Evolutionary conservation across 2,888 invertebrate genomes (phyloP), one percentile per base, ranked within the genome.

Genomic region (Isoperla grammatica): DNA sequence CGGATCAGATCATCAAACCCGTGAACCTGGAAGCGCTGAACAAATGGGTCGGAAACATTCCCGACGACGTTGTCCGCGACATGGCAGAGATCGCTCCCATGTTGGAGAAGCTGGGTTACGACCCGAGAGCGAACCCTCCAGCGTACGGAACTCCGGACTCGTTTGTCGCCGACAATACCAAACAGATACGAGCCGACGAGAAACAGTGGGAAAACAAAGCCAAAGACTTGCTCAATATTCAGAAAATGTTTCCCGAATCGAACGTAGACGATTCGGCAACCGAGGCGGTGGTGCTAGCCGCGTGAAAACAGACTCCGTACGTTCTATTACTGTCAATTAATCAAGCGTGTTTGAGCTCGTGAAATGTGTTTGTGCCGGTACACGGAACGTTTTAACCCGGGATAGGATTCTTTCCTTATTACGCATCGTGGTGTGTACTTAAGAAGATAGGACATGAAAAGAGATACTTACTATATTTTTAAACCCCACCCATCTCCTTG

Each of bases 1-100:
- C 95, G 64, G 97, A 98, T 81, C 98, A 98, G 82, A 96, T 99
- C 69, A 94, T 98, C 75, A 96, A 97, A 71, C 95, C 98, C 12
- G 90, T 99, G 63, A 98, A 99, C 79, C 80, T 93, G 71, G 97
- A 97, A 76, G 98, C 98, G 50, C 81, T 98, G 65, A 84, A 86
- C 69, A 93, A 92, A 78, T 94, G 93, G 94, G 92, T 91, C 67
- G 92, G 90, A 60, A 83, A 88, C 72, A 83, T 94, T 72, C 93
- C 94, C 70, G 84, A 85, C 20, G 96, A 98, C 78, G 95, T 97
- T 62, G 85, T 95, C 64, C 83, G 83, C 64, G 94, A 95, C 74
- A 94, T 95, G 93, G 87, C 89, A 13, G 86, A 88, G 69, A 84
- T 96, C 69, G 96, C 96, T 65, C 96, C 96, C 62, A 97, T 97